phyloP scores from a whole-genome alignment of 2,888 invertebrate species.

The Hirtodrosophila trivittata region DNA sequence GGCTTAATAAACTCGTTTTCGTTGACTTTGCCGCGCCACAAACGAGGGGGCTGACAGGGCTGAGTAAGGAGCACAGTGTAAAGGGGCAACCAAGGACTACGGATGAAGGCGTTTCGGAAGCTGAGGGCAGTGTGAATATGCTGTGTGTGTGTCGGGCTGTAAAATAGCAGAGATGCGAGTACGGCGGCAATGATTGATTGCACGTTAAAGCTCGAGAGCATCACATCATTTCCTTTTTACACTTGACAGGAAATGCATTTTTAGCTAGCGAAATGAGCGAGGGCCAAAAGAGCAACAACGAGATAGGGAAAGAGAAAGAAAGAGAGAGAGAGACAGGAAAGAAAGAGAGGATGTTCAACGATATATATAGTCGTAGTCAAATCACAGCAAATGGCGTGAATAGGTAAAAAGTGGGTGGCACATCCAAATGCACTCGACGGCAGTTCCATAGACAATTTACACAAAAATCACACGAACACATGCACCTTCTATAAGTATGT shows the following conservation, averaged over 20 bases:
- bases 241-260: slow-evolving; percentile 79
- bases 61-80: slow-evolving; percentile 2
- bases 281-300: slow-evolving; percentile 21
- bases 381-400: slow-evolving; percentile 47
- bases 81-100: slow-evolving; percentile 26
- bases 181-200: slow-evolving; percentile 79
- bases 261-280: slow-evolving; percentile 74
- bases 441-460: slow-evolving; percentile 65
- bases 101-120: background rate
- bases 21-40: slow-evolving; percentile 65
- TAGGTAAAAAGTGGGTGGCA: slow-evolving; percentile 24
- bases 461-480: slow-evolving; percentile 57
- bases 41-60: background rate
- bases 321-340: background rate
- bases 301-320: background rate
- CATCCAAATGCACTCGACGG: slow-evolving; percentile 39
- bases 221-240: slow-evolving; percentile 78
- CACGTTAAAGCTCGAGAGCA: slow-evolving; percentile 74
- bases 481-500: slow-evolving; percentile 19
- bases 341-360: background rate
- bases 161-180: slow-evolving; percentile 44
- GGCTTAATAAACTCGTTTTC: slow-evolving; percentile 76
- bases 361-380: slow-evolving; percentile 31
- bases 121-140: no score
- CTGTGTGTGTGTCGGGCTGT: slow-evolving; percentile 32